Conservation (phyloP, 2,113 vertebrate genomes). For the Lophotis ruficrista region DNA sequence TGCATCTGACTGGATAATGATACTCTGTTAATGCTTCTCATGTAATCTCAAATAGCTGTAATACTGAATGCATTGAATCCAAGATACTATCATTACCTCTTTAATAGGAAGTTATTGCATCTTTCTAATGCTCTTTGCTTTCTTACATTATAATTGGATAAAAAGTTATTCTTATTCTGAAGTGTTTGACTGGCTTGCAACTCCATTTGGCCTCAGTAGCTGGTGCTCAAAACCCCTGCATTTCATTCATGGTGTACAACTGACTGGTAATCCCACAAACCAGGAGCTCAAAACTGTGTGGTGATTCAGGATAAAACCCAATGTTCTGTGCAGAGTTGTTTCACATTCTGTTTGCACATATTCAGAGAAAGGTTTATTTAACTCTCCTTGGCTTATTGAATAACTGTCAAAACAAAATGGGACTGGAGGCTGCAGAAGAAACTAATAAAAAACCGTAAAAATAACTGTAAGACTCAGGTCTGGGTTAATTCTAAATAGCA, state of each 20-base stretch:
- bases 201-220: background rate
- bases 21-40: background rate
- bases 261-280: background rate
- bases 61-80: background rate
- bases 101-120: background rate
- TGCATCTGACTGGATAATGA: background rate
- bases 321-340: background rate
- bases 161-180: background rate
- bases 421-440: background rate
- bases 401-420: background rate
- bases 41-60: background rate
- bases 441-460: background rate
- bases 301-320: background rate
- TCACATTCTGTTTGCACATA: background rate
- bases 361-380: background rate
- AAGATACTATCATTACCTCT: background rate
- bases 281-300: background rate
- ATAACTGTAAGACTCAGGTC: background rate
- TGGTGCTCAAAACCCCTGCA: background rate
- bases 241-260: background rate
- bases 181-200: background rate
- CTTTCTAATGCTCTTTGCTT: background rate
- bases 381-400: background rate
- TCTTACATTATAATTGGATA: background rate
- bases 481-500: background rate